Evolutionary conservation across 2,113 vertebrate species (phyloP).

Genomic region (Oceanodroma tethys): DNA sequence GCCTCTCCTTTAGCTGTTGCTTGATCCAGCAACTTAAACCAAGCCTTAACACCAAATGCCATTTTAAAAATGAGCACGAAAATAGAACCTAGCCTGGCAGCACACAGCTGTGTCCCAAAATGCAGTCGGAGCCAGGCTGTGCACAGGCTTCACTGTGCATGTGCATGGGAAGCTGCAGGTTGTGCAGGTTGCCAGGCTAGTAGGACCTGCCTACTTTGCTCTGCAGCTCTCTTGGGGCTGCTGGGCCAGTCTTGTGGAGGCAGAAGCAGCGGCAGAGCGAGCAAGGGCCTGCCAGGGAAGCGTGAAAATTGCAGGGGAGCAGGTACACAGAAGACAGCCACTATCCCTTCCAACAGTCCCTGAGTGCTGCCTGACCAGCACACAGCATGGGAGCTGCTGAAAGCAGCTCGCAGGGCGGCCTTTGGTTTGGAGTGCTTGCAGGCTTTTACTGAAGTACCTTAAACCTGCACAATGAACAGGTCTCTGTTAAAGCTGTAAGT

Average conservation of each 20-base stretch:
- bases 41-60: not conserved
- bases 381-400: not conserved
- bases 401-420: accelerated
- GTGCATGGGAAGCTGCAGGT: not conserved
- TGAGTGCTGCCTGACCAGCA: not conserved
- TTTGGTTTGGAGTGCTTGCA: not conserved
- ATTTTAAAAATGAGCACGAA: not conserved
- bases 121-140: accelerated
- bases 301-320: not conserved
- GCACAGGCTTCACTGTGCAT: not conserved
- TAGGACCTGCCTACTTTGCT: not conserved
- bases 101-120: not conserved
- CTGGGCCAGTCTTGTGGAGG: not conserved
- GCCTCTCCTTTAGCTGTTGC: not conserved
- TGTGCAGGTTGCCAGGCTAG: not conserved
- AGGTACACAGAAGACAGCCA: not conserved
- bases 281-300: not conserved
- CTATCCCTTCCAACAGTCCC: not conserved
- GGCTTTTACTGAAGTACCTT: not conserved
- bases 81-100: not conserved
- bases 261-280: not conserved
- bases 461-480: not conserved
- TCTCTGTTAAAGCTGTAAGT: not conserved
- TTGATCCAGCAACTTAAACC: not conserved
- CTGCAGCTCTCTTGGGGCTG: too few relatives aligned